Base-by-base conservation (phyloP, 1,140 invertebrate genomes). In the Lysiphlebus fabarum region DNA sequence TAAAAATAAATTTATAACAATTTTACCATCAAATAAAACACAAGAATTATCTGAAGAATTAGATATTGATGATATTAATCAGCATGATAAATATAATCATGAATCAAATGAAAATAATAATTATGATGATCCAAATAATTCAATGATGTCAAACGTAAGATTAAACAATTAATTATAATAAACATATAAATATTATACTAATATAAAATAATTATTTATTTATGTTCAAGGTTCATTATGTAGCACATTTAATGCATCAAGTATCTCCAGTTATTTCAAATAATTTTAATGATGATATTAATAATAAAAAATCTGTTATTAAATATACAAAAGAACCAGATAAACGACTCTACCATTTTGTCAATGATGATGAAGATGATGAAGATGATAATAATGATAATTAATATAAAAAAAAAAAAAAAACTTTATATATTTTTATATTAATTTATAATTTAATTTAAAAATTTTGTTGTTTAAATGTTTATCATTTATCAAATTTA, bases 321-420 rank as follows among this genome's bases (percentile, higher is more conserved):
- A 60, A 62, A 14, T 67, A 59, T 49, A 62, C 59, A n/a, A 60
- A 64, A 10, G 26, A 64, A 61, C 55, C 54, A 10, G 44, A 62
- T 51, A 45, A 37, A 9, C 67, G 60, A 11, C 38, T 68, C 14
- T 67, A 67, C 37, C 65, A 63, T 62, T 68, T 67, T 44, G 33
- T 67, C 26, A 63, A 70, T 26, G 44, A 42, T 26, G 33, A 33
- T 26, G 44, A 42, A 7, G 33, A 33, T 26, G 0, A 26, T 26
- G 17, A 26, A 2, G 0, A 26, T 26, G 1, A 26, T 26, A 26
- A 26, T 26, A 26, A 26, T n/a, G n/a, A n/a, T n/a, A n/a, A n/a
- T n/a, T n/a, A n/a, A n/a, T n/a, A 26, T 1, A 26, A 26, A 26
- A 26, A 26, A 26, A 26, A 2, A n/a, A 14, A 49, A 49, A 36